These are phyloP conservation scores for Ashinkailepas kermadecensis DNA, from an alignment of 2,888 invertebrate species.

Conservation along the genomic window DNA sequence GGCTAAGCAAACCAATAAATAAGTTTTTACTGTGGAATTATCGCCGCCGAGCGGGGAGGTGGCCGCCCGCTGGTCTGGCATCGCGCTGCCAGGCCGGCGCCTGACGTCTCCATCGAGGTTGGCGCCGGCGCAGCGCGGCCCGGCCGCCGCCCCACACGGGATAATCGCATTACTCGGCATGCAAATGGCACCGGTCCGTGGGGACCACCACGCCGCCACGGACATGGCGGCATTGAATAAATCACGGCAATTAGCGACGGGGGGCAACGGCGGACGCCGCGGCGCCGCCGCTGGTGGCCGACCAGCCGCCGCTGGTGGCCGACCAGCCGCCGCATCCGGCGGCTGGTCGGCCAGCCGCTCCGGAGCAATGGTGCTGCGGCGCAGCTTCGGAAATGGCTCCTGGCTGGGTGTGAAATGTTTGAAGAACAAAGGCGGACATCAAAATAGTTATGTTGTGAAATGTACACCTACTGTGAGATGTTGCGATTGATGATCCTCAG, in stretches of 20 bases:
- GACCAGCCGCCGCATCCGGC: neutral
- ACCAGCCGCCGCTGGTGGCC: neutral
- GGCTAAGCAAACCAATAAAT: conserved; percentile 3
- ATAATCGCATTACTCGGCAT: conserved; percentile 15
- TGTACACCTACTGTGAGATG: no score
- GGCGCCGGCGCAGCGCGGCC: neutral
- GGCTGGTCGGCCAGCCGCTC: no score
- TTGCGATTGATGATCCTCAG: no score
- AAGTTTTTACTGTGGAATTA: conserved; percentile 4
- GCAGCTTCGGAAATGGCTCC: no score
- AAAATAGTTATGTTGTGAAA: no score
- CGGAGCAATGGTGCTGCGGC: no score
- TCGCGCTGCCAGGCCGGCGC: neutral
- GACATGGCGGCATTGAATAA: neutral
- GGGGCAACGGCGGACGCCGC: neutral
- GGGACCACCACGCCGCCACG: neutral
- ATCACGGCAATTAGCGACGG: neutral
- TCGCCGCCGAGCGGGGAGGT: neutral
- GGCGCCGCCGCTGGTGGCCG: neutral
- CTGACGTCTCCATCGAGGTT: neutral
- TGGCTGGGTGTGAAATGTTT: no score
- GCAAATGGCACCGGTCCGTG: neutral
- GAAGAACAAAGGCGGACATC: no score
- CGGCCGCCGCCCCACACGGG: neutral
- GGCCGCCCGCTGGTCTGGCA: neutral